Conservation (phyloP, 2,113 vertebrate genomes). For the Mesocricetus auratus region DNA sequence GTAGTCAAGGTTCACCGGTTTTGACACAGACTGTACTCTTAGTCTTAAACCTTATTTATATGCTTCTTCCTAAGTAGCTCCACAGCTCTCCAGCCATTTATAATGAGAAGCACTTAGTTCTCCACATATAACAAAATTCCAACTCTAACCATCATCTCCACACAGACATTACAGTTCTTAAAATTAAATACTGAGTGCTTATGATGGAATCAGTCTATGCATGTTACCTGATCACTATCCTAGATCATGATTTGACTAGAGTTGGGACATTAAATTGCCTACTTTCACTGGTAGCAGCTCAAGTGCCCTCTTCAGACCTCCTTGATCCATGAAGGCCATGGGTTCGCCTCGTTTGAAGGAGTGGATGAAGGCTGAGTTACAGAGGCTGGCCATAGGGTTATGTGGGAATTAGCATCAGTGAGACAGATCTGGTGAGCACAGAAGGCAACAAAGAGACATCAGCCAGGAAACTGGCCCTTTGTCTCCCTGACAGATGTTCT, state of each 20-base stretch:
- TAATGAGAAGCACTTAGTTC: constrained; percentile 35
- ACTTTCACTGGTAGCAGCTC: background rate
- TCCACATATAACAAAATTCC: background rate
- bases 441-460: background rate
- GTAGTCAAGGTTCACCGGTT: background rate
- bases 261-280: background rate
- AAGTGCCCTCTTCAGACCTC: background rate
- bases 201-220: background rate
- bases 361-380: background rate
- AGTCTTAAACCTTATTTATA: background rate
- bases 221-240: fast-evolving
- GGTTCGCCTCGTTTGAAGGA: background rate
- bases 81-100: background rate
- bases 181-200: background rate
- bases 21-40: background rate
- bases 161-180: background rate
- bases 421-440: background rate
- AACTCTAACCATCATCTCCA: background rate
- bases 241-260: background rate
- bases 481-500: background rate
- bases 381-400: too few relatives aligned
- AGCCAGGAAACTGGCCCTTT: background rate
- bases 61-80: background rate
- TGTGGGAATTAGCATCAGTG: background rate
- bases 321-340: background rate